A percentile compares a stretch with the other conserved stretches of the same genome.
Evolutionary conservation across 2,797 vertebrate species (phyloP).

Genomic region (Phrynocephalus guinanensis): DNA sequence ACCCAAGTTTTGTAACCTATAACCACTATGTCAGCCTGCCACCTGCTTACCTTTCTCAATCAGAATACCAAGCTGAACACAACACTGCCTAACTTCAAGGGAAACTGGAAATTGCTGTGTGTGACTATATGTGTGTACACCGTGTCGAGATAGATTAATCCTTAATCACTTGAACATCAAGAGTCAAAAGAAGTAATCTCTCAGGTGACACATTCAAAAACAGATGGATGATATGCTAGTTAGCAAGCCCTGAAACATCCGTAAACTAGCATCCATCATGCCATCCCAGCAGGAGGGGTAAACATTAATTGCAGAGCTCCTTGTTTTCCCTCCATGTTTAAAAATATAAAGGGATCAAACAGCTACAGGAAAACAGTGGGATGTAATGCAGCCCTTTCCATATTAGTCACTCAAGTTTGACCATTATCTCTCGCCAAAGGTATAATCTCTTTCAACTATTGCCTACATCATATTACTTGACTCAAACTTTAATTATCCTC

Average conservation of each 20-base stretch:
- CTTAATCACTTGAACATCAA: accelerated
- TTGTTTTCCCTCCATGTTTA: conserved; percentile 12
- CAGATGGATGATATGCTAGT: accelerated
- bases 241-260: not conserved
- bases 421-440: conserved; percentile 37
- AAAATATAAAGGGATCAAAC: not conserved
- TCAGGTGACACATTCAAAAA: not conserved
- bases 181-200: conserved; percentile 38
- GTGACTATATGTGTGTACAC: not conserved
- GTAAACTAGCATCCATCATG: not conserved
- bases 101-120: conserved; percentile 34
- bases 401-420: conserved; percentile 11
- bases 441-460: conserved; percentile 36
- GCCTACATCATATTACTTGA: conserved; percentile 5
- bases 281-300: accelerated
- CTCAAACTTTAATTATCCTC: conserved; percentile 30
- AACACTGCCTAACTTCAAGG: accelerated
- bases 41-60: not conserved
- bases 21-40: not conserved
- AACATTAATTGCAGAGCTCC: not conserved
- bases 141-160: accelerated
- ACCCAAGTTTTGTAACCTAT: not conserved
- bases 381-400: not conserved
- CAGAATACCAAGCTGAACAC: not conserved
- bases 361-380: conserved; percentile 2